These are phyloP conservation scores for Ctenoplectra terminalis DNA, from an alignment of 1,140 invertebrate species.

Conservation along the genomic window DNA sequence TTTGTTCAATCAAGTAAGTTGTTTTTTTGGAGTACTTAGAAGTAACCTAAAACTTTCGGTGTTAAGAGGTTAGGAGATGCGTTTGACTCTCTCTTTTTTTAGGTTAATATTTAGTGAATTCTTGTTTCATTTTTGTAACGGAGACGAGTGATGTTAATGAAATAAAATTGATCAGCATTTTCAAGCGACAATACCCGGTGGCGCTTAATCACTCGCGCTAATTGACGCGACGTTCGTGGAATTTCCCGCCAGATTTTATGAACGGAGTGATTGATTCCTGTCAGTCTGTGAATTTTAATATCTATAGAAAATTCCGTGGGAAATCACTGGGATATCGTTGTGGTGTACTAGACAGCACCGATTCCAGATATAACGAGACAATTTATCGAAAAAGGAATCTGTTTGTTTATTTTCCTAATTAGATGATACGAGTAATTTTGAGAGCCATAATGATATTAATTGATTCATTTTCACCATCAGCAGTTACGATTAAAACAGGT, in stretches of 20 bases:
- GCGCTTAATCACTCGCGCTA: neutral
- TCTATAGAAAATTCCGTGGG: neutral
- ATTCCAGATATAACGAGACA: neutral
- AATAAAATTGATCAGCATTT: slow-evolving; percentile 8
- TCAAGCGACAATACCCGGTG: neutral
- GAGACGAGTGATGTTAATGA: too few relatives aligned
- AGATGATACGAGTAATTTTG: too few relatives aligned
- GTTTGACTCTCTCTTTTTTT: too few relatives aligned
- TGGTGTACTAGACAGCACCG: too few relatives aligned
- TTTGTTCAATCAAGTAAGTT: too few relatives aligned
- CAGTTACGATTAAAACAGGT: too few relatives aligned
- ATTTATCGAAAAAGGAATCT: neutral
- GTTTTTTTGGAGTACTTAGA: too few relatives aligned
- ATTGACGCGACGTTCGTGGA: slow-evolving; percentile 5
- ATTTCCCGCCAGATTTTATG: neutral
- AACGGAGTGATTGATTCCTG: slow-evolving; percentile 11
- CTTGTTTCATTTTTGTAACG: too few relatives aligned
- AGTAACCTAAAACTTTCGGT: too few relatives aligned
- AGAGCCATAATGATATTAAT: neutral
- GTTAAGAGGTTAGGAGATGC: too few relatives aligned
- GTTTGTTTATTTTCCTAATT: neutral
- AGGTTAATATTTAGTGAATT: too few relatives aligned
- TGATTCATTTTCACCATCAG: neutral
- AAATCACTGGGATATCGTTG: neutral
- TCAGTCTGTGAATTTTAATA: neutral